phyloP scores from a whole-genome alignment of 2,797 vertebrate genomes.

The Chelon auratus region DNA sequence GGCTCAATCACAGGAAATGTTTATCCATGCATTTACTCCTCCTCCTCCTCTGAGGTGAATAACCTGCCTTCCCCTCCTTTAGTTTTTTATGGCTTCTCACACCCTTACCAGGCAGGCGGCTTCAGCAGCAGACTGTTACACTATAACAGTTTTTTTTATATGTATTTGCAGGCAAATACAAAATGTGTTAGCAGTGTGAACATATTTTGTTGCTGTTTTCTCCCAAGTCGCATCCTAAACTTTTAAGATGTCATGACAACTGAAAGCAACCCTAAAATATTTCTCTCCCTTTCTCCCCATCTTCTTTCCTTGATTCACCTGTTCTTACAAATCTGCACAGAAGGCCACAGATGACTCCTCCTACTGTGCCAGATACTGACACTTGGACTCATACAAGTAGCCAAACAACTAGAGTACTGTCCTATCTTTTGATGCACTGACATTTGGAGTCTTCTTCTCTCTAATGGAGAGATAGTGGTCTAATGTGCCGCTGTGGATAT shows the following conservation, averaged over 20 bases:
- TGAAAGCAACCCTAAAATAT: conserved; percentile 28
- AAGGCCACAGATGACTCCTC: neutral
- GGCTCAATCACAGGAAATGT: conserved; percentile 59
- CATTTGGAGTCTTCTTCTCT: conserved; percentile 42
- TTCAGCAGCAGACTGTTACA: conserved; percentile 20
- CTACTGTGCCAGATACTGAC: conserved; percentile 6
- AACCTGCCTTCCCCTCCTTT: conserved; percentile 26
- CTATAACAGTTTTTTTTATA: neutral
- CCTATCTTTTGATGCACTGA: conserved; percentile 50
- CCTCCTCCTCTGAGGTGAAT: conserved; percentile 41
- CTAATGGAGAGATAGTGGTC: conserved; percentile 53
- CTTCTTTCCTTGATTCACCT: neutral
- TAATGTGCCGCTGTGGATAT: conserved; percentile 55
- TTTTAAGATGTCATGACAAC: conserved; percentile 18
- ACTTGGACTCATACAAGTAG: conserved; percentile 17
- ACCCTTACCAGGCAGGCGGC: conserved; percentile 35
- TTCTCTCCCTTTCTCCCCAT: neutral
- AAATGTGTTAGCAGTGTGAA: conserved; percentile 4
- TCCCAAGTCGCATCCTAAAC: conserved; percentile 9
- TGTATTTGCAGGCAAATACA: conserved; percentile 12
- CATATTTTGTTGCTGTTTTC: neutral
- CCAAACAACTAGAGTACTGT: conserved; percentile 40
- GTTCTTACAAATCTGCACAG: conserved; percentile 23
- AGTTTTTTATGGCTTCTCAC: conserved; percentile 43
- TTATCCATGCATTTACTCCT: conserved; percentile 58